A percentile compares a stretch with the other conserved stretches of the same genome.
phyloP scores from a whole-genome alignment of 2,797 vertebrate genomes.

The Artibeus lituratus region DNA sequence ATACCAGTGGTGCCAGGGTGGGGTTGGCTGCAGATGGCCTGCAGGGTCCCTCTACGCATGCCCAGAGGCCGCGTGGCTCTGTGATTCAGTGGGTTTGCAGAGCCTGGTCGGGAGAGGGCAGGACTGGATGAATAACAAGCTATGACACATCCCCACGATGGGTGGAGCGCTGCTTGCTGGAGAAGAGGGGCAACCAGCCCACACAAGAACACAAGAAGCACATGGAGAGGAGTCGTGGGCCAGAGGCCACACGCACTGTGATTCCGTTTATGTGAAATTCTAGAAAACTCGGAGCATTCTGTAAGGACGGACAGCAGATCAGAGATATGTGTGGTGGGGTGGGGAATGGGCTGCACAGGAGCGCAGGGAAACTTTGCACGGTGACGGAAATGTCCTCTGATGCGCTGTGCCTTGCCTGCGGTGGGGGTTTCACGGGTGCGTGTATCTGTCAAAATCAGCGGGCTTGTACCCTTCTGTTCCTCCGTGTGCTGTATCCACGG shows the following conservation, averaged over 20 bases:
- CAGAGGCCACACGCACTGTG: no score
- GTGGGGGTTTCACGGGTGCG: not conserved
- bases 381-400: not conserved
- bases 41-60: accelerated
- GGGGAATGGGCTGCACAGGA: not conserved
- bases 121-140: not conserved
- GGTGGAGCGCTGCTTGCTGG: not conserved
- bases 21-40: not conserved
- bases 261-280: not conserved
- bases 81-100: not conserved
- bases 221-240: accelerated
- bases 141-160: accelerated
- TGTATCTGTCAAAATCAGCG: not conserved
- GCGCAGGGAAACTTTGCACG: accelerated
- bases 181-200: accelerated
- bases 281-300: not conserved
- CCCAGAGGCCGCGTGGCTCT: not conserved
- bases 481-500: not conserved
- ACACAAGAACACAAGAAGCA: accelerated
- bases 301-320: not conserved
- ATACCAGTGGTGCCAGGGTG: accelerated
- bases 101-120: not conserved
- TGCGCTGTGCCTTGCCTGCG: no score
- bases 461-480: not conserved
- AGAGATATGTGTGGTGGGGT: not conserved